Base-by-base conservation (phyloP, 2,888 invertebrate genomes). In the Labia minor region DNA sequence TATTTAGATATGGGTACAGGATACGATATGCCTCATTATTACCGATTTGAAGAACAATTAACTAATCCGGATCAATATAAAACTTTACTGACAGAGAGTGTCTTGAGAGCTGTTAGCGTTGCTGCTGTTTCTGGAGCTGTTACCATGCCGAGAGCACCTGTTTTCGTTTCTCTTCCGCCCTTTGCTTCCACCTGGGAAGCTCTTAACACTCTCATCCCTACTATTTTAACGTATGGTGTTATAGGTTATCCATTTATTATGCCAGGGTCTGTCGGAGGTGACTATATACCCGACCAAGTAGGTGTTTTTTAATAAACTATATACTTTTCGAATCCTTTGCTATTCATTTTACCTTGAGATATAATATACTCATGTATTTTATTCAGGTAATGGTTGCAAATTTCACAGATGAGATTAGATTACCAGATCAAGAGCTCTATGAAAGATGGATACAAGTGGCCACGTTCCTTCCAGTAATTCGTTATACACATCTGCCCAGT, bases 231-330 rank as follows among this genome's bases (percentile, higher is more conserved):
- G 0, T 89, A 95, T 71, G 95, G 95, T 0, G 84, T 95, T 19
- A 86, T 92, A 65, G 97, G 97, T 0, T 96, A 90, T 77, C 95
- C 95, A 0, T 95, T 95, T 73, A 84, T 95, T 62, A 86, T 96
- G 81, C 93, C 95, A 0, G 95, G 96, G 0, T 90, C 95, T 2
- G 92, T 97, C 0, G 97, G 97, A 0, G 97, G 95, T 0, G 93
- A 94, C 73, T 88, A 88, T 61, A 80, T 86, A 70, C 83, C 86
- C 1, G 82, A 82, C 1, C 33, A 66, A 21, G 37, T 61, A 66
- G 26, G 26, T 26, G 26, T 26, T 26, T 26, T 26, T 26, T 26
- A 26, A 26, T 3, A 8, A 26, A 26, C 8, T 26, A n/a, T n/a
- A n/a, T n/a, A n/a, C n/a, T n/a, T n/a, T n/a, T n/a, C n/a, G 33